Conservation (phyloP, 2,888 invertebrate species). For the Pseudanteris insignis region DNA sequence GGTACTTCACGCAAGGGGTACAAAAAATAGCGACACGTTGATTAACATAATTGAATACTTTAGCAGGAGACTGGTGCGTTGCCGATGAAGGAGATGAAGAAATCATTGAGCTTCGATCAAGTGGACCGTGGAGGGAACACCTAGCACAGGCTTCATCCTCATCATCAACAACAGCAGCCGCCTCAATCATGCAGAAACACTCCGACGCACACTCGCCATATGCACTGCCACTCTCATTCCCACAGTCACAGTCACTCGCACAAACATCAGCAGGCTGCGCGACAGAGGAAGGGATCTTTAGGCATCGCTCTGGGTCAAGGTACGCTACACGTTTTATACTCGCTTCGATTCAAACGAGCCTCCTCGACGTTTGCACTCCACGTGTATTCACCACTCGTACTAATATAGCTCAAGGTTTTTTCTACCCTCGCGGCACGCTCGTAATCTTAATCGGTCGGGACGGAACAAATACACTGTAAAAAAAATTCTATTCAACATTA, state of each 20-base stretch:
- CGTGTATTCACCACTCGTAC: no score
- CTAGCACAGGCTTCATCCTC: slow-evolving; percentile 65
- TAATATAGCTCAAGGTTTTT: no score
- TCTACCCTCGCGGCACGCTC: no score
- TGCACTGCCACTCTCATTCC: slow-evolving; percentile 64
- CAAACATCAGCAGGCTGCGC: slow-evolving; percentile 61
- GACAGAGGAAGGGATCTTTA: slow-evolving; percentile 64
- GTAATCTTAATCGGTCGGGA: no score
- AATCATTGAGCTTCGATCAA: slow-evolving; percentile 72
- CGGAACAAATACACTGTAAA: no score
- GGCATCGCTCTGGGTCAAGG: slow-evolving; percentile 65
- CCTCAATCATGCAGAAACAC: slow-evolving; percentile 58
- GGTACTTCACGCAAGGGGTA: no score
- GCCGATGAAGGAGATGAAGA: slow-evolving; percentile 75
- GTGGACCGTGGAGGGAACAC: slow-evolving; percentile 66
- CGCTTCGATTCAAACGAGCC: neutral
- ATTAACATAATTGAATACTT: slow-evolving; percentile 44
- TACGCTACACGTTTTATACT: slow-evolving; percentile 25
- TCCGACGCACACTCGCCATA: slow-evolving; percentile 63
- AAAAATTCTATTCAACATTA: no score
- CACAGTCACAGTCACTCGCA: slow-evolving; percentile 64
- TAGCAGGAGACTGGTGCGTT: slow-evolving; percentile 72
- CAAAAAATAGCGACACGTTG: slow-evolving; percentile 10
- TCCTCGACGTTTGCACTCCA: neutral
- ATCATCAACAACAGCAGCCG: slow-evolving; percentile 54